A percentile compares a stretch with the other conserved stretches of the same genome.
Conservation (phyloP, 2,113 vertebrate genomes). For the Asarcornis scutulata region DNA sequence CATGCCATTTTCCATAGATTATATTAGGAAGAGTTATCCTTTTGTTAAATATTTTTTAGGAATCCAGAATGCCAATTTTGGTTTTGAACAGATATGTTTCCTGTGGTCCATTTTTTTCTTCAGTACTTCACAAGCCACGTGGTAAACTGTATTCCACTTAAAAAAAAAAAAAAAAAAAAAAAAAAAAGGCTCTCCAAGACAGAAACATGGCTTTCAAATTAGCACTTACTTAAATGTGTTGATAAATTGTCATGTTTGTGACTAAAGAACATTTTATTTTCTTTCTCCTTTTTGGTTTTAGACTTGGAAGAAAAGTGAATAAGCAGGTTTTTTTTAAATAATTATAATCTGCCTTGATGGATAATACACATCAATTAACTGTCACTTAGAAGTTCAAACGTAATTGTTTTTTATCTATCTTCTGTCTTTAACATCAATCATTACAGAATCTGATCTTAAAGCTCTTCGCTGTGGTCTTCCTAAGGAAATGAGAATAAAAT, state of each 20-base stretch:
- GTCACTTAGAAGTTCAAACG: conserved; percentile 15
- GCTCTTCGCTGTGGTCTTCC: neutral
- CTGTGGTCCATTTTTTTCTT: neutral
- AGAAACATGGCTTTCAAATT: neutral
- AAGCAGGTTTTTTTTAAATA: neutral
- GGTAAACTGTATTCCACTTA: neutral
- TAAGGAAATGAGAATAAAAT: conserved; percentile 30
- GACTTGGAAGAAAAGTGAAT: neutral
- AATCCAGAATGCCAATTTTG: neutral
- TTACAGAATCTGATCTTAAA: neutral
- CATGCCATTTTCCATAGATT: neutral
- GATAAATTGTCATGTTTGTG: neutral
- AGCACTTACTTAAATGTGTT: neutral
- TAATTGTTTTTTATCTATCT: neutral
- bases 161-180: fast-evolving
- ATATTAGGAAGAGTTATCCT: neutral
- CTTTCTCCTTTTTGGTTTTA: neutral
- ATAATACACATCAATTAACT: neutral
- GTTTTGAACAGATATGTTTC: neutral
- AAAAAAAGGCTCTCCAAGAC: neutral
- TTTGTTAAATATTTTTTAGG: neutral
- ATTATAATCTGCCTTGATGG: neutral
- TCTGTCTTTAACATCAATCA: neutral
- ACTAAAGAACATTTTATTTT: neutral
- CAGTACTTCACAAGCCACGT: neutral